phyloP scores from a whole-genome alignment of 2,888 invertebrate species.

The Helicoverpa assulta region DNA sequence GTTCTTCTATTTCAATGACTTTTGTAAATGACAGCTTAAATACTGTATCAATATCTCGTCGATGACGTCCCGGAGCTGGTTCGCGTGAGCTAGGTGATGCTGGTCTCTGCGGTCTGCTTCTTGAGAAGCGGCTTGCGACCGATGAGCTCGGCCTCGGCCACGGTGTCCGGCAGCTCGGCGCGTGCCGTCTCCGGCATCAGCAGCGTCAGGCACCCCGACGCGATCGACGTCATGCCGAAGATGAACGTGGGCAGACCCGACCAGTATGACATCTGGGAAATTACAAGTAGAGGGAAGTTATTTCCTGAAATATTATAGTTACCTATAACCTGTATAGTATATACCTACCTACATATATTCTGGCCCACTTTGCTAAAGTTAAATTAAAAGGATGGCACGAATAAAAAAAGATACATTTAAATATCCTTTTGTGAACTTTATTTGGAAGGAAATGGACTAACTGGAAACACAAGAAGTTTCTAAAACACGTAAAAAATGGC shows the following conservation, averaged over 20 bases:
- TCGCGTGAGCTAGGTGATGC: conserved; percentile 20
- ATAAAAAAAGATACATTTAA: too few relatives aligned
- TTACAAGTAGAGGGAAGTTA: neutral
- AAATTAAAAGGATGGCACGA: too few relatives aligned
- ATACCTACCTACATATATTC: too few relatives aligned
- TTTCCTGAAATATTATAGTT: neutral
- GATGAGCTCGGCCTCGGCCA: conserved; percentile 84
- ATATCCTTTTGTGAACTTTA: too few relatives aligned
- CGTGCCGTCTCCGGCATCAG: conserved; percentile 88
- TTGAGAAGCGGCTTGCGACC: conserved; percentile 64
- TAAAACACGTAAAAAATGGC: too few relatives aligned
- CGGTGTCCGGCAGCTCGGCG: conserved; percentile 86
- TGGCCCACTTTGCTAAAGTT: too few relatives aligned
- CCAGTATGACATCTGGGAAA: conserved; percentile 83
- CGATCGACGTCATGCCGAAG: conserved; percentile 85
- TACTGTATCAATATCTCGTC: neutral
- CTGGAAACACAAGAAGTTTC: too few relatives aligned
- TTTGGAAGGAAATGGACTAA: too few relatives aligned
- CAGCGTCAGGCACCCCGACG: conserved; percentile 82
- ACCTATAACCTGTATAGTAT: too few relatives aligned
- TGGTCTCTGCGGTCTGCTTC: conserved; percentile 32
- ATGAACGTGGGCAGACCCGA: conserved; percentile 85
- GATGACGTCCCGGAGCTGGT: too few relatives aligned
- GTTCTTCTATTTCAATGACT: neutral
- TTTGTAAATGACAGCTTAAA: neutral